Conservation (phyloP, 2,113 vertebrate genomes). For the Cololabis saira region DNA sequence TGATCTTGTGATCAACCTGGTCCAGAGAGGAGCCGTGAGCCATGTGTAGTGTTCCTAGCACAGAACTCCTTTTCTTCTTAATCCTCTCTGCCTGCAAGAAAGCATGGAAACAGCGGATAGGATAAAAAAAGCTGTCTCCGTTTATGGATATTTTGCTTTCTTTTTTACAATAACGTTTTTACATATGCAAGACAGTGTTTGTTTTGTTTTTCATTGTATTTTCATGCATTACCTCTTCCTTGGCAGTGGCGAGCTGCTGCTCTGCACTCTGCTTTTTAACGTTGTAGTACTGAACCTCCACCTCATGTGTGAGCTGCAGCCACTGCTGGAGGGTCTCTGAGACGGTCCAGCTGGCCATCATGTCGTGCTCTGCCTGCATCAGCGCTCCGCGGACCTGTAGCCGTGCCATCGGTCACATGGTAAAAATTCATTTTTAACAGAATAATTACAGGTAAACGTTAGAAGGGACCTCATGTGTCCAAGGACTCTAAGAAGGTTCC, state of each 20-base stretch:
- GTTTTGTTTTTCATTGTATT: background rate
- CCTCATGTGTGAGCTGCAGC: conserved; percentile 96
- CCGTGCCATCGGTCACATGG: background rate
- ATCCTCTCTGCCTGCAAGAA: conserved; percentile 92
- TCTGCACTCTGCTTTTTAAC: conserved; percentile 95
- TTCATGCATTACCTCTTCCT: conserved; percentile 89
- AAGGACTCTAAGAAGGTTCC: too few species aligned
- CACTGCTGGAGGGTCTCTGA: conserved; percentile 93
- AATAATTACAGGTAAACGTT: too few species aligned
- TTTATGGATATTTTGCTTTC: background rate
- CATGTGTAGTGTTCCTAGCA: conserved; percentile 94
- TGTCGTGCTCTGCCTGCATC: conserved; percentile 81
- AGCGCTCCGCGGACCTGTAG: conserved; percentile 75
- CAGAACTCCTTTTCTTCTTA: conserved; percentile 95
- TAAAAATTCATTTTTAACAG: too few species aligned
- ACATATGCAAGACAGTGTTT: background rate
- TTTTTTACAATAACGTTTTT: background rate
- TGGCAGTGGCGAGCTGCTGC: conserved; percentile 89
- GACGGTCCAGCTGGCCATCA: conserved; percentile 69
- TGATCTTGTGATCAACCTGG: conserved; percentile 97
- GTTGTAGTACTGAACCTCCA: conserved; percentile 97
- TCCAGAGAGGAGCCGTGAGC: conserved; percentile 96
- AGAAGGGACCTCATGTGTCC: too few species aligned
- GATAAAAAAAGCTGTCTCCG: background rate
- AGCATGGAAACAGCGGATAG: background rate